These are phyloP conservation scores for Mactra quadrangularis DNA, from an alignment of 1,140 invertebrate genomes.

Conservation along the genomic window DNA sequence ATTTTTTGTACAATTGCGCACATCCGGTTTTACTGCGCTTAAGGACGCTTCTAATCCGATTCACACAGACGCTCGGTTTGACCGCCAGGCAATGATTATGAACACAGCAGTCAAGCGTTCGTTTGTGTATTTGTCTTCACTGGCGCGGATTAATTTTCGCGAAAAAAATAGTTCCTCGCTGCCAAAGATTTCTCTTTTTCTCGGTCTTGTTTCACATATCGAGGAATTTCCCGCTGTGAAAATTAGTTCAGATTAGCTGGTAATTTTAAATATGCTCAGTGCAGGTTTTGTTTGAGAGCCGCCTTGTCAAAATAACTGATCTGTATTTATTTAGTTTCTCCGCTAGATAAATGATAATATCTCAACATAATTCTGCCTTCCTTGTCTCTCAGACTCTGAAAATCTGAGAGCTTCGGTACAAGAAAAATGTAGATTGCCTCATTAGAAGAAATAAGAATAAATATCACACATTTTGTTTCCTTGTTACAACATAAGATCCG, in stretches of 20 bases:
- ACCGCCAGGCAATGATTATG: not conserved
- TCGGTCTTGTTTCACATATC: slow-evolving; percentile 1
- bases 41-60: slow-evolving; percentile 3
- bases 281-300: slow-evolving; percentile 17
- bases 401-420: too few relatives aligned
- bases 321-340: slow-evolving; percentile 2
- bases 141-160: slow-evolving; percentile 15
- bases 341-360: not conserved
- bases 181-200: slow-evolving; percentile 4
- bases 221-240: slow-evolving; percentile 33
- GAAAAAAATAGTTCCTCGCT: slow-evolving; percentile 20
- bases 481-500: too few relatives aligned
- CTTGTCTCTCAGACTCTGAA: too few relatives aligned
- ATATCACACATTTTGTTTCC: too few relatives aligned
- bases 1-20: slow-evolving; percentile 15
- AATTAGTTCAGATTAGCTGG: slow-evolving; percentile 56
- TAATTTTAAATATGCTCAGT: slow-evolving; percentile 36
- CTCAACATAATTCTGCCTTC: too few relatives aligned
- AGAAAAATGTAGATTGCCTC: too few relatives aligned
- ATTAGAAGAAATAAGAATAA: too few relatives aligned
- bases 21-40: slow-evolving; percentile 22
- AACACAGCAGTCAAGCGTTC: slow-evolving; percentile 45
- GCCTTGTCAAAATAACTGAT: slow-evolving; percentile 42
- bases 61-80: not conserved
- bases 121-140: not conserved